Evolutionary conservation across 1,140 invertebrate genomes (phyloP), one percentile per base, ranked within the genome.

Genomic region (Leptinotarsa texana): DNA sequence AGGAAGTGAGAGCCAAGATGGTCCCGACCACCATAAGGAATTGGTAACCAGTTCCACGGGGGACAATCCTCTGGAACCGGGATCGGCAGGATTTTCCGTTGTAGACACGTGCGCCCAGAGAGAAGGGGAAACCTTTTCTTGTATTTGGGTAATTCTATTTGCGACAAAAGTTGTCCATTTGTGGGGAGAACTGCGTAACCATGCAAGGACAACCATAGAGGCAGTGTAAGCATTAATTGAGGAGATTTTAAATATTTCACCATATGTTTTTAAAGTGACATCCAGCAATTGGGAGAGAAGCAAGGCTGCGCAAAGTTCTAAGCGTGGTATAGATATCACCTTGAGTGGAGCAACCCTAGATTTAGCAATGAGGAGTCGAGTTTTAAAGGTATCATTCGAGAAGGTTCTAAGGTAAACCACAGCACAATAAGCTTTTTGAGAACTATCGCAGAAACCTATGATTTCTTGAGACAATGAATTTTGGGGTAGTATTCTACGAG

Each of bases 81-180:
- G 18, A 75, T 86, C 83, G 0, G 83, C 84, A 13, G 82, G 83
- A 77, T 85, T 86, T 4, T 82, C 74, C 3, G 79, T 15, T 2
- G 81, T 74, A 18, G 68, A 47, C 13, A 86, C 78, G 69, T 86
- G 80, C 2, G 68, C 66, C 84, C 84, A 86, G 11, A 78, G 13
- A 15, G 27, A 13, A 6, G 27, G 22, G 33, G 74, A 48, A 3
- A 81, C 78, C 1, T 73, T 15, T 18, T 76, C 47, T 57, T 84
- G 81, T 57, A 87, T 87, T 61, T 24, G 15, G n/a, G 49, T 66
- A 3, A 76, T 61, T 6, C 75, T 42, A 61, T 76, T 76, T 22
- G 6, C 51, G 47, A 76, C 63, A 63, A 74, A 76, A 27, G 51
- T 48, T 51, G 74, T 76, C 75, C 75, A 76, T 49, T 33, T 74